Conservation (phyloP, 2,113 vertebrate species). For the Jacana jacana region DNA sequence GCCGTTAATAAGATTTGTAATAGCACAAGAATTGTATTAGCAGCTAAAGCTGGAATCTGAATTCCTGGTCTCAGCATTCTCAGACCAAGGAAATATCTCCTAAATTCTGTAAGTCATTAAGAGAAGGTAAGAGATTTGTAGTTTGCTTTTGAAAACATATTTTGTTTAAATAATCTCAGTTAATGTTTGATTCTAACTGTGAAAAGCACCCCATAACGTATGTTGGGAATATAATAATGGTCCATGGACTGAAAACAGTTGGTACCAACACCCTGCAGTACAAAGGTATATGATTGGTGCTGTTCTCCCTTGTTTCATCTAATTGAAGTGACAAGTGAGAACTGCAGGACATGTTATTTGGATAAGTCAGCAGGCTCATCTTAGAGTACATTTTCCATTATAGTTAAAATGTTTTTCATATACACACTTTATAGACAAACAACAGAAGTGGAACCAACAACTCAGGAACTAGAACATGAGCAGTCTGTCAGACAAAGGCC, state of each 20-base stretch:
- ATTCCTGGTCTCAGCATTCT: background rate
- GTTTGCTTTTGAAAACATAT: background rate
- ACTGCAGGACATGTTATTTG: background rate
- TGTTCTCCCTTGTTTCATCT: background rate
- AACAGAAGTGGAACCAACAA: background rate
- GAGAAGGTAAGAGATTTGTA: background rate
- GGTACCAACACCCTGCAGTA: background rate
- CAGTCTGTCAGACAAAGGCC: background rate
- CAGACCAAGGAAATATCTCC: background rate
- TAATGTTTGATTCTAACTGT: background rate
- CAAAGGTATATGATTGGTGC: background rate
- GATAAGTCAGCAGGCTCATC: background rate
- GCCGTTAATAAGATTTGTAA: background rate
- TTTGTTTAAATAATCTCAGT: background rate
- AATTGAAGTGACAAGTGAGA: background rate
- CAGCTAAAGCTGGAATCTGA: background rate
- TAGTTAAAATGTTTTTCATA: background rate
- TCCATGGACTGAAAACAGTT: background rate
- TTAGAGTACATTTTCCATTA: background rate
- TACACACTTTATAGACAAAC: background rate
- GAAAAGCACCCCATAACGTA: background rate
- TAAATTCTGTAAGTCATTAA: background rate
- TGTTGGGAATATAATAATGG: background rate
- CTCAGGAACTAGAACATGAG: background rate
- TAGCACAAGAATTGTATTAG: background rate